Evolutionary conservation across 2,888 invertebrate genomes (phyloP).

Genomic region (Cerastis rubricosa): DNA sequence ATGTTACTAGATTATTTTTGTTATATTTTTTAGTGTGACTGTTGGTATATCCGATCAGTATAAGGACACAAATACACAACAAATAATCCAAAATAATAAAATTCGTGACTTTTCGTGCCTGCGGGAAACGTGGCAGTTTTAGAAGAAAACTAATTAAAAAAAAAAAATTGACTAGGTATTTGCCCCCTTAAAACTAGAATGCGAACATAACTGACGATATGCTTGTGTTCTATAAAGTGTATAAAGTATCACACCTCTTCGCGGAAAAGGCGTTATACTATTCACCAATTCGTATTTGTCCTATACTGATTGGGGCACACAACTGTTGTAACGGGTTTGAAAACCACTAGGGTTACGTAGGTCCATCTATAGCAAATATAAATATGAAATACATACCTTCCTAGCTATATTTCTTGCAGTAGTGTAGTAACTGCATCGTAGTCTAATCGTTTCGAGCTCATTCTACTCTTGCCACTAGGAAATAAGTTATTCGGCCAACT

Average conservation of each 20-base stretch:
- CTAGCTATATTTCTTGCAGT: constrained; percentile 53
- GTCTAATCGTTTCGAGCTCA: constrained; percentile 73
- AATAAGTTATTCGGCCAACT: constrained; percentile 67
- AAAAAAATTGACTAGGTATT: not conserved
- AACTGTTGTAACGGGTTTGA: constrained; percentile 31
- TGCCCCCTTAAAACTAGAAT: not conserved
- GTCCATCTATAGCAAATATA: constrained; percentile 35
- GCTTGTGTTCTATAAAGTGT: not conserved
- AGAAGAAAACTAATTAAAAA: not conserved
- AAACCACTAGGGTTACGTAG: constrained; percentile 43
- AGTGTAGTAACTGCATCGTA: constrained; percentile 63
- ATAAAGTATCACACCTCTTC: not conserved
- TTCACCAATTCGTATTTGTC: not conserved
- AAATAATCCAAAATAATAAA: not conserved
- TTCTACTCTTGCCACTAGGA: constrained; percentile 79
- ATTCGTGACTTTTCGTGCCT: not conserved
- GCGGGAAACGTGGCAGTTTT: not conserved
- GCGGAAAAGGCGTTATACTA: not conserved
- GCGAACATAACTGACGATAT: not conserved
- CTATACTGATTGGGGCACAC: constrained; percentile 9
- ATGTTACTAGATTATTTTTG: constrained; percentile 31
- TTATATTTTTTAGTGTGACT: constrained; percentile 16
- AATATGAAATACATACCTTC: constrained; percentile 49
- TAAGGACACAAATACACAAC: not conserved
- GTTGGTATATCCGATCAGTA: constrained; percentile 6